Evolutionary conservation across 1,140 invertebrate genomes (phyloP), one percentile per base, ranked within the genome.

Genomic region (Polyergus mexicanus): DNA sequence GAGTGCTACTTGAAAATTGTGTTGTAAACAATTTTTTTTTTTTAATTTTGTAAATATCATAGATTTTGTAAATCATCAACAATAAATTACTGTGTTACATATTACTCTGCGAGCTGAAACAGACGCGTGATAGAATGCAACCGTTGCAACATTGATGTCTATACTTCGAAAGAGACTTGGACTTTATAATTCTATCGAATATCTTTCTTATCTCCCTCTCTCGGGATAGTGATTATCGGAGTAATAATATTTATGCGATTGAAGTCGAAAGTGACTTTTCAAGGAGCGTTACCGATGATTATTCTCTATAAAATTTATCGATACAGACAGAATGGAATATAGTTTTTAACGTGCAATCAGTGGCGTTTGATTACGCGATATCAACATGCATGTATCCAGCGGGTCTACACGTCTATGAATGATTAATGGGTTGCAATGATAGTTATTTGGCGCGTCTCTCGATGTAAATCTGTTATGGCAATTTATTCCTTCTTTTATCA

Each of bases 51-150:
- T 35, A 56, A 71, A 3, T 19, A 3, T 56, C 28, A 10, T 7
- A 4, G 6, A 11, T 54, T 54, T 35, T 28, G 16, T 19, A 4
- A 69, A 41, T 41, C 8, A 3, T 38, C 13, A 63, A 63, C 7
- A 10, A 62, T n/a, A n/a, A n/a, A n/a, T n/a, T n/a, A n/a, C n/a
- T n/a, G n/a, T n/a, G n/a, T n/a, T n/a, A n/a, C n/a, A n/a, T n/a
- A n/a, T n/a, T 44, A 51, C 10, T 38, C 3, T 32, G 25, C 6
- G 25, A 71, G 66, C 16, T 58, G 77, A 41, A 71, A 71, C 41
- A 13, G 19, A 32, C 77, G 77, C 77, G 51, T 71, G 28, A 22
- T 60, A 38, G 51, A 71, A 71, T 41, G 77, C 77, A 81, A 81
- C 77, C 77, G 22, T 71, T 81, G 35, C n/a, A 71, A 71, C 77